A percentile compares a stretch with the other conserved stretches of the same genome.
These are phyloP conservation scores for Sycophila sp. DNA, from an alignment of 1,140 invertebrate genomes.

Conservation along the genomic window DNA sequence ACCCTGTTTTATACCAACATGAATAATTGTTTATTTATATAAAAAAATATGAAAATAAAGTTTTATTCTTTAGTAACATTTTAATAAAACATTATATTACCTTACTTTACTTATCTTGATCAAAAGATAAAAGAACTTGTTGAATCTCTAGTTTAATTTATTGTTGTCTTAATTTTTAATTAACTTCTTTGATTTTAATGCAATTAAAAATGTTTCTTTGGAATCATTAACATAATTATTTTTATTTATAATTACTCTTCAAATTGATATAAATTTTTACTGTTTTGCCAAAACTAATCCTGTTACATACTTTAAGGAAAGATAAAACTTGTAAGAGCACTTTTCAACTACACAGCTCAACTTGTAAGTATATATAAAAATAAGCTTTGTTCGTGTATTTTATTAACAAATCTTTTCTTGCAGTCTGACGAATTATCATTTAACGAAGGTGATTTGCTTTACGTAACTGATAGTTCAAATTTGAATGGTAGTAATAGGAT, in stretches of 20 bases:
- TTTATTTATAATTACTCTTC: no score
- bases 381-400: constrained; percentile 2
- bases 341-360: constrained; percentile 71
- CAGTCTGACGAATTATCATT: constrained; percentile 67
- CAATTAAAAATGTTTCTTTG: no score
- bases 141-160: no score
- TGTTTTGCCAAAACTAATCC: no score
- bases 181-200: no score
- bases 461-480: constrained; percentile 70
- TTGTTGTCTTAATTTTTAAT: no score
- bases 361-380: constrained; percentile 66
- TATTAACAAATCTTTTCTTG: constrained; percentile 33
- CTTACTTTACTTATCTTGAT: constrained; percentile 6
- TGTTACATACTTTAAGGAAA: constrained; percentile 69
- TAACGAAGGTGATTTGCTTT: constrained; percentile 76
- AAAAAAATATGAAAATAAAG: constrained; percentile 12
- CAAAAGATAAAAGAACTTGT: constrained; percentile 4
- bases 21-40: background rate
- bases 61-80: constrained; percentile 23
- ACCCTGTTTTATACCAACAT: background rate
- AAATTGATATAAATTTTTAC: no score
- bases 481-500: constrained; percentile 70
- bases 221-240: no score
- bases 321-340: constrained; percentile 71
- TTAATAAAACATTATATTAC: background rate